Percentiles rank a stretch among this genome's conserved stretches.
These are phyloP conservation scores for Phaethon lepturus DNA, from an alignment of 2,113 vertebrate genomes.

Conservation along the genomic window DNA sequence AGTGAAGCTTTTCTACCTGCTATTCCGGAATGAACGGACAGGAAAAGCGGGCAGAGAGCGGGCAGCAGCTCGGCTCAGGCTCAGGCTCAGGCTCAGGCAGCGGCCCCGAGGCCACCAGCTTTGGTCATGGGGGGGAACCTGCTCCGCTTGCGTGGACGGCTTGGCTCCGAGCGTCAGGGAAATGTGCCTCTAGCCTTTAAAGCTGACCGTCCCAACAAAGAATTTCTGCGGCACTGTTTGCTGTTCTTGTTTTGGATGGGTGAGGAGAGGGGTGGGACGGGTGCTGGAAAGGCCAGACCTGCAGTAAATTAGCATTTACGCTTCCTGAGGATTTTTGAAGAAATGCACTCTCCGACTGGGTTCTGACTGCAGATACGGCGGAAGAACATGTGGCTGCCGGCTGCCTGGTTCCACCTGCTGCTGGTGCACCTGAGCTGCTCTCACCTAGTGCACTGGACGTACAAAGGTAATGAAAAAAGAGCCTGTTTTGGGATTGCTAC, in stretches of 20 bases:
- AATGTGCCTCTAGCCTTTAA: neutral
- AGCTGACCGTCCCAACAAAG: neutral
- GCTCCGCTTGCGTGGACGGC: neutral
- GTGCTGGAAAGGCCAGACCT: neutral
- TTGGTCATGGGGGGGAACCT: too few species aligned
- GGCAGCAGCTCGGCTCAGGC: neutral
- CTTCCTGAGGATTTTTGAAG: neutral
- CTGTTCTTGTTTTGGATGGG: neutral
- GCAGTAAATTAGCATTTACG: neutral
- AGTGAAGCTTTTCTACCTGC: neutral
- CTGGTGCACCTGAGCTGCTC: neutral
- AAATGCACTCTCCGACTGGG: fast-evolving
- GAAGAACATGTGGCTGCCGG: neutral
- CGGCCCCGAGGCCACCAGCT: neutral
- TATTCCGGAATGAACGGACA: neutral
- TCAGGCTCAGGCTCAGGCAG: neutral
- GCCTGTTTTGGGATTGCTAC: neutral
- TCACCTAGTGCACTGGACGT: slow-evolving; percentile 53
- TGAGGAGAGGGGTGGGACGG: neutral
- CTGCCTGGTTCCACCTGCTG: neutral
- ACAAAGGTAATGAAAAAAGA: slow-evolving; percentile 65
- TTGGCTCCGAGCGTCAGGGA: neutral
- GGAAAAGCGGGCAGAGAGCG: neutral
- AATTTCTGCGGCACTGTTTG: neutral
- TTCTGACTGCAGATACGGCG: neutral